Percentiles rank a stretch among this genome's conserved stretches.
These are phyloP conservation scores for Otolemur crassicaudatus DNA, from an alignment of 2,797 vertebrate genomes.

Conservation along the genomic window DNA sequence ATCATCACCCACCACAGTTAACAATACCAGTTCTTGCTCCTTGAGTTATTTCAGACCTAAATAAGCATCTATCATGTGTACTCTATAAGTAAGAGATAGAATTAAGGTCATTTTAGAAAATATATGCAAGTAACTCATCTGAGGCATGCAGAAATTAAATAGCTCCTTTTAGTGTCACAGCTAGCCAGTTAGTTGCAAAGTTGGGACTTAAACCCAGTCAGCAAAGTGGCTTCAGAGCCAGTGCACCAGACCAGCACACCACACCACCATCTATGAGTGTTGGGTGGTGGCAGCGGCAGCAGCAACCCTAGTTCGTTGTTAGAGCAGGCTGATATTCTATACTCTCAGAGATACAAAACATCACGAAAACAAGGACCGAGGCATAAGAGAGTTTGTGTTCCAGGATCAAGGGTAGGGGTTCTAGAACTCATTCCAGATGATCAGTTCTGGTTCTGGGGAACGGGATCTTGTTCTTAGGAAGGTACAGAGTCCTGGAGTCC, in stretches of 20 bases:
- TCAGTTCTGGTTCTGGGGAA: neutral
- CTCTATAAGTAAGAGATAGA: no score
- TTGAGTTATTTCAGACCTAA: neutral
- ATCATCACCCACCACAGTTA: neutral
- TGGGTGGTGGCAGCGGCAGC: neutral
- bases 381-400: neutral
- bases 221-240: neutral
- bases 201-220: neutral
- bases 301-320: neutral
- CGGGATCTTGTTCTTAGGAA: neutral
- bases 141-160: no score
- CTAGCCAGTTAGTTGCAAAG: neutral
- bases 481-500: neutral
- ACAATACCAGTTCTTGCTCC: neutral
- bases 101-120: neutral
- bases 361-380: accelerated
- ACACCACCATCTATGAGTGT: neutral
- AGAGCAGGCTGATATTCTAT: neutral
- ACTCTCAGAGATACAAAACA: neutral
- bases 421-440: no score
- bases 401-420: neutral
- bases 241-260: neutral
- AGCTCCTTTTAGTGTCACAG: no score
- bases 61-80: neutral
- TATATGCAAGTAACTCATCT: neutral